These are phyloP conservation scores for Phyllotreta cruciferae DNA, from an alignment of 2,888 invertebrate species.

Conservation along the genomic window DNA sequence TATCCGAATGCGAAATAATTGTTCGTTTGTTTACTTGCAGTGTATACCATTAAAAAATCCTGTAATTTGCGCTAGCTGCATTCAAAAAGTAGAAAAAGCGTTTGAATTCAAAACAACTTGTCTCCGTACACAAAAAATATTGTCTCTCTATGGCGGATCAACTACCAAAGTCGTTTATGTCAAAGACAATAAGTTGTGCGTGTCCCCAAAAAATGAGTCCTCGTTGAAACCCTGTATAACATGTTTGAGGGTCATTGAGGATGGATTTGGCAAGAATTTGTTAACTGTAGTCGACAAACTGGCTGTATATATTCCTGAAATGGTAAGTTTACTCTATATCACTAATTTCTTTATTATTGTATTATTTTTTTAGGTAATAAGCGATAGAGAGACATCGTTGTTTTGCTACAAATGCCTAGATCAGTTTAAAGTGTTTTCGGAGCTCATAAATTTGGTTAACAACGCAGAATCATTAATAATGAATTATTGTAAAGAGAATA, in stretches of 20 bases:
- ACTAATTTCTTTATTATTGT: background rate
- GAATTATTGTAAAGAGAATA: conserved; percentile 20
- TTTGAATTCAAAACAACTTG: conserved; percentile 28
- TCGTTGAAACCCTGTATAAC: conserved; percentile 29
- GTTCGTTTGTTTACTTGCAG: conserved; percentile 15
- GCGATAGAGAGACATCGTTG: conserved; percentile 23
- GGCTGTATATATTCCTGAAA: conserved; percentile 29
- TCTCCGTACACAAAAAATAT: conserved; percentile 26
- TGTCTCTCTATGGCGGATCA: conserved; percentile 23
- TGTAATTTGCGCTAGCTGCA: conserved; percentile 26
- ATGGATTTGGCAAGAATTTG: conserved; percentile 18
- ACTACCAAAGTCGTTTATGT: conserved; percentile 19
- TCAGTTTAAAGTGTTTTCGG: conserved; percentile 27
- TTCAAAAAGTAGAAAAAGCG: conserved; percentile 27
- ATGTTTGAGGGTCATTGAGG: conserved; percentile 25
- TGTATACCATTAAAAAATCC: conserved; percentile 23
- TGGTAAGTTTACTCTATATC: conserved; percentile 21
- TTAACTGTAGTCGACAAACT: conserved; percentile 23
- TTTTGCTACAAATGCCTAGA: conserved; percentile 31
- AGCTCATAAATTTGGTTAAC: conserved; percentile 19
- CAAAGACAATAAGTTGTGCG: conserved; percentile 22
- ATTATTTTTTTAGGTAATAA: conserved; percentile 24
- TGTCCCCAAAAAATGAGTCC: conserved; percentile 15
- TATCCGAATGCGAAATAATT: background rate
- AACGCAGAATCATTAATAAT: conserved; percentile 27